Percentiles rank a stretch among this genome's conserved stretches.
These are phyloP conservation scores for Mustela erminea DNA, from an alignment of 2,797 vertebrate genomes.

Conservation along the genomic window DNA sequence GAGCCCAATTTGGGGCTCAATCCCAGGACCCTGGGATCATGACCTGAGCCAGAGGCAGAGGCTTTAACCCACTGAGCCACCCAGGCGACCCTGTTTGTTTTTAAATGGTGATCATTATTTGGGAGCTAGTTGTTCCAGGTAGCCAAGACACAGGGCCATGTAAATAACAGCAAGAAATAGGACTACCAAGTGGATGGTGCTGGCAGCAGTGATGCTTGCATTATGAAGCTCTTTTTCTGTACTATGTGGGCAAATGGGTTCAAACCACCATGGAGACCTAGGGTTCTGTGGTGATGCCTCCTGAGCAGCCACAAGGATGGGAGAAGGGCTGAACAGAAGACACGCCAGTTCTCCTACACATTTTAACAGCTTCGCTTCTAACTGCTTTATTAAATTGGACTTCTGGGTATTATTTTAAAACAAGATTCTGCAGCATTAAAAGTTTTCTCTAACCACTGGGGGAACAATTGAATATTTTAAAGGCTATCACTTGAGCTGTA, in stretches of 20 bases:
- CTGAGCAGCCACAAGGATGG: not conserved
- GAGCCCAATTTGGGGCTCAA: no score
- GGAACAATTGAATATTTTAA: conserved; percentile 3
- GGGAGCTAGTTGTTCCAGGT: not conserved
- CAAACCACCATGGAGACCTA: not conserved
- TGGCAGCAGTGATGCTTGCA: not conserved
- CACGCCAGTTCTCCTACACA: no score
- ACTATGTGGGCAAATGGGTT: not conserved
- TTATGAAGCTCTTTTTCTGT: not conserved
- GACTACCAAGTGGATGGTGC: not conserved
- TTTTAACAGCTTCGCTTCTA: not conserved
- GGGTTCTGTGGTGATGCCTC: not conserved
- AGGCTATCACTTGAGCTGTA: not conserved
- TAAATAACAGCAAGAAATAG: not conserved
- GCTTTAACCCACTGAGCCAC: no score
- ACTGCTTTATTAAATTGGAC: not conserved
- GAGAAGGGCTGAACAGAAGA: not conserved
- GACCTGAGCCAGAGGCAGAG: no score
- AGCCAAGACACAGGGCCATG: not conserved
- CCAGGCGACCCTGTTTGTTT: not conserved
- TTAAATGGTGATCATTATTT: not conserved
- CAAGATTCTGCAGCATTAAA: conserved; percentile 31
- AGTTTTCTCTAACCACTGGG: not conserved
- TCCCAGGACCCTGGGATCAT: no score
- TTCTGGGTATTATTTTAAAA: conserved; percentile 27